These are phyloP conservation scores for Chaetogeoica ovagalla DNA, from an alignment of 2,888 invertebrate genomes.

Conservation along the genomic window DNA sequence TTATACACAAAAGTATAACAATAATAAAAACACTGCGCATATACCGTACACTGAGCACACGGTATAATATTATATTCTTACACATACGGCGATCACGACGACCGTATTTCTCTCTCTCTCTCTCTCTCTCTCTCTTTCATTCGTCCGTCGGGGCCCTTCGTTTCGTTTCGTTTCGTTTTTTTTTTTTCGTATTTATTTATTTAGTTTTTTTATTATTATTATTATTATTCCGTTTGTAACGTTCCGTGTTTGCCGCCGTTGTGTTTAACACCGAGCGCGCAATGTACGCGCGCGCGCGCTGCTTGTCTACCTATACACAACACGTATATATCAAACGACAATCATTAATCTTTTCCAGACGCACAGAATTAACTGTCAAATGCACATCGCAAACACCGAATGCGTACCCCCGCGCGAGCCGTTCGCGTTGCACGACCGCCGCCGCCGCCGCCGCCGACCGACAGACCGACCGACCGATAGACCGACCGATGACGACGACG, in stretches of 20 bases:
- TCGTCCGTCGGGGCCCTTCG: neutral
- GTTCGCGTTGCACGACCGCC: neutral
- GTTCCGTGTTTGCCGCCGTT: neutral
- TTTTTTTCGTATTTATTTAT: constrained; percentile 19
- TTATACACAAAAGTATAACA: no score
- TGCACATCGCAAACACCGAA: constrained; percentile 54
- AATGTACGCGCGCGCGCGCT: neutral
- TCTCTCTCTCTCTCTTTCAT: neutral
- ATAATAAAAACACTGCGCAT: no score
- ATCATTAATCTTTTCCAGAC: constrained; percentile 55
- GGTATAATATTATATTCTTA: no score
- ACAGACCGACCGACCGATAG: neutral
- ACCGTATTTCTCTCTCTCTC: neutral
- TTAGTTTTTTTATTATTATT: constrained; percentile 6
- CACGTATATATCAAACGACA: constrained; percentile 51
- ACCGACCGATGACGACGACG: constrained; percentile 12
- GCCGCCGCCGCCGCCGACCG: neutral
- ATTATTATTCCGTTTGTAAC: constrained; percentile 41
- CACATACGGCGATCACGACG: neutral
- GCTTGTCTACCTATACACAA: constrained; percentile 4
- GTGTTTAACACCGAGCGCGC: constrained; percentile 12
- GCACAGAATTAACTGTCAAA: constrained; percentile 55
- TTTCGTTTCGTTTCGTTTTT: no score
- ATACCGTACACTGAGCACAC: no score
- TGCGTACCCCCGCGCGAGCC: neutral